Conservation (phyloP, 2,888 invertebrate species). For the Pristionchus japonicus region DNA sequence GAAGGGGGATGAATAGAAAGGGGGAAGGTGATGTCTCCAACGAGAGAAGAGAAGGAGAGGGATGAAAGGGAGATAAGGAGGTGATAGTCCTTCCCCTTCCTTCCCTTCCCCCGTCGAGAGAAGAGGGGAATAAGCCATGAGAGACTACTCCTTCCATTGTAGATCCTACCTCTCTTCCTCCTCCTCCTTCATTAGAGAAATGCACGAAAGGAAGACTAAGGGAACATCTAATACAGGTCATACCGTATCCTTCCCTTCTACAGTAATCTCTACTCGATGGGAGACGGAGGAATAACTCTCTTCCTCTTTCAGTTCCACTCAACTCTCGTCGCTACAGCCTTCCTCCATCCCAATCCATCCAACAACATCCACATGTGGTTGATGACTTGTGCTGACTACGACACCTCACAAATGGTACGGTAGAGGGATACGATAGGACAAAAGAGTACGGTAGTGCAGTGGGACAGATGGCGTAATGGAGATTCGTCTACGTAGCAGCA, state of each 20-base stretch:
- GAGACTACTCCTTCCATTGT: neutral
- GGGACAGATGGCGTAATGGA: neutral
- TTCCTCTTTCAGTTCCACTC: conserved; percentile 25
- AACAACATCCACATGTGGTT: conserved; percentile 36
- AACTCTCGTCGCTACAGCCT: conserved; percentile 27
- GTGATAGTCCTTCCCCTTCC: neutral
- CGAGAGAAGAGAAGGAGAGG: neutral
- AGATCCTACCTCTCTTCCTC: neutral
- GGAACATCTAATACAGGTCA: conserved; percentile 40
- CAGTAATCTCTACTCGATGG: neutral
- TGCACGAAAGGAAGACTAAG: conserved; percentile 17
- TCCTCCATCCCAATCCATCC: conserved; percentile 42
- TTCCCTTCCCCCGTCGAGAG: neutral
- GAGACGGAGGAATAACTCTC: neutral
- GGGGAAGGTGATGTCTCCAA: neutral
- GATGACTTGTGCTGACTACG: conserved; percentile 44
- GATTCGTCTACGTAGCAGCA: neutral
- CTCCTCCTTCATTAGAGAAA: conserved; percentile 25
- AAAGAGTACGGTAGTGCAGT: neutral
- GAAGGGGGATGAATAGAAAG: neutral
- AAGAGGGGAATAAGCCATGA: neutral
- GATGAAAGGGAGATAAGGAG: conserved; percentile 4
- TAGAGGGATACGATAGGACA: neutral
- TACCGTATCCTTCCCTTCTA: conserved; percentile 8
- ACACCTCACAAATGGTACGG: neutral